Evolutionary conservation across 2,113 vertebrate species (phyloP).

Genomic region (Leucopternis melanops): DNA sequence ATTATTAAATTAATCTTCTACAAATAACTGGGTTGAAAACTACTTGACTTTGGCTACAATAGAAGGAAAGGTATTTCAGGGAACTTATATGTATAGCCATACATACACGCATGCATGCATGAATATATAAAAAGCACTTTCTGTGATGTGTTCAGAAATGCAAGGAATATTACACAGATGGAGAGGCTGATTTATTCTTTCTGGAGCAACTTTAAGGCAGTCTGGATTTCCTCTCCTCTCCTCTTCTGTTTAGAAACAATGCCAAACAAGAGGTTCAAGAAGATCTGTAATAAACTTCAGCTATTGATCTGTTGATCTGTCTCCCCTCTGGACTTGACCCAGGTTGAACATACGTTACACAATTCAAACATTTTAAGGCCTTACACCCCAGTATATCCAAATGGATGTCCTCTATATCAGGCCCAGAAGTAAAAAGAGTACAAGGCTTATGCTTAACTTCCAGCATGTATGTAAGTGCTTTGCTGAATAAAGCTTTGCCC

Average conservation of each 20-base stretch:
- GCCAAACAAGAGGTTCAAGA: not conserved
- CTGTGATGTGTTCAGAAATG: not conserved
- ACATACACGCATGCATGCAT: not conserved
- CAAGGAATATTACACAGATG: conserved; percentile 10
- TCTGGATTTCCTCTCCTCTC: not conserved
- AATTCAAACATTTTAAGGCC: not conserved
- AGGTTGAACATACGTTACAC: not conserved
- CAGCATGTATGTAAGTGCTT: not conserved
- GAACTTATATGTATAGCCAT: not conserved
- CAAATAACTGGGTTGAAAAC: not conserved
- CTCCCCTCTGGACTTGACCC: not conserved
- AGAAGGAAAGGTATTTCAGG: not conserved
- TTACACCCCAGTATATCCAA: not conserved
- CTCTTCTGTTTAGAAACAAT: not conserved
- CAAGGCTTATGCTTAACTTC: not conserved
- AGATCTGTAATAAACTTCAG: not conserved
- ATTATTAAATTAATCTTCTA: not conserved
- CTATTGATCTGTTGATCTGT: not conserved
- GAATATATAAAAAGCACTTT: not conserved
- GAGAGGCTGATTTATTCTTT: not conserved
- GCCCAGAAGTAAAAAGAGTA: not conserved
- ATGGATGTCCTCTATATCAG: not conserved
- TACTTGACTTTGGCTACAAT: not conserved
- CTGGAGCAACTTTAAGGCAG: conserved; percentile 3
- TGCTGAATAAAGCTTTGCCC: not conserved